Percentiles rank a stretch among this genome's conserved stretches.
Evolutionary conservation across 2,797 vertebrate genomes (phyloP).

Genomic region (Pipistrellus pipistrellus): DNA sequence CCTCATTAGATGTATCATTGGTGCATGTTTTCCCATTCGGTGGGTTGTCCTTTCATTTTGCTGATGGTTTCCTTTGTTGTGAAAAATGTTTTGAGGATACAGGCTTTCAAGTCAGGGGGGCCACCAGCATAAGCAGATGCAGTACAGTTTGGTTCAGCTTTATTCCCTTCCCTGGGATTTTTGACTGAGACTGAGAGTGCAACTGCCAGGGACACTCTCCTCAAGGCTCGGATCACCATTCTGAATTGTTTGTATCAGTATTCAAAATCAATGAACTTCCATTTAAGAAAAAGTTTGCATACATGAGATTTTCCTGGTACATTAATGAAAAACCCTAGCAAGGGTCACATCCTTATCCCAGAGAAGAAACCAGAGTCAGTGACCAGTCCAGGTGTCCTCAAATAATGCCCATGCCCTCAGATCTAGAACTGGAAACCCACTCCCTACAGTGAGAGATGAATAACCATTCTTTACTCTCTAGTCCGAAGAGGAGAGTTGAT

Average conservation of each 20-base stretch:
- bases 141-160: slow-evolving; percentile 14
- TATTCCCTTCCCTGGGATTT: neutral
- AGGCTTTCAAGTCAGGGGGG: slow-evolving; percentile 25
- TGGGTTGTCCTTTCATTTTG: neutral
- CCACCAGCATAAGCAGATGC: neutral
- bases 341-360: neutral
- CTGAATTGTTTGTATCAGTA: slow-evolving; percentile 33
- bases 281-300: slow-evolving; percentile 24
- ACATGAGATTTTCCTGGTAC: neutral
- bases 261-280: neutral
- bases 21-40: neutral
- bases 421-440: neutral
- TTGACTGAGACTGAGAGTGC: neutral
- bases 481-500: slow-evolving; percentile 18
- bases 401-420: neutral
- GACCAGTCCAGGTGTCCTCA: neutral
- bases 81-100: neutral
- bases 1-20: neutral
- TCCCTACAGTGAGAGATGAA: neutral
- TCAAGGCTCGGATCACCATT: neutral
- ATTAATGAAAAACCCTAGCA: neutral
- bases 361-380: slow-evolving; percentile 27
- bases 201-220: neutral
- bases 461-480: neutral
- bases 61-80: neutral